Conservation (phyloP, 2,888 invertebrate species). For the Machimus atricapillus region DNA sequence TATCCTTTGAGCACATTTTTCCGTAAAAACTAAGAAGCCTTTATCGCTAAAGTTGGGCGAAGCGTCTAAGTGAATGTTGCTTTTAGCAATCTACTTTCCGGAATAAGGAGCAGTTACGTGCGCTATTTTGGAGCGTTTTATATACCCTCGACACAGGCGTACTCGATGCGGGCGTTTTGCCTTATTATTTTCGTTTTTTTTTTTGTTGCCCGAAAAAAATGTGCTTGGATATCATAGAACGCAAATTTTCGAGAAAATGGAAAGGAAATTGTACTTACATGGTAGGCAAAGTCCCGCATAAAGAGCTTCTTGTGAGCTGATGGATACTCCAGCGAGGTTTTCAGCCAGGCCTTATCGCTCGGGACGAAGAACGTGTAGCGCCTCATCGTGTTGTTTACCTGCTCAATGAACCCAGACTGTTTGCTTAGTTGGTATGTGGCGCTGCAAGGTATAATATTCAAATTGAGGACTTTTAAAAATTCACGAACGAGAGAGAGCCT, state of each 20-base stretch:
- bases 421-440: conserved; percentile 79
- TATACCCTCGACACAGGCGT: neutral
- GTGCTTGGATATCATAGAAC: neutral
- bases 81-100: conserved; percentile 8
- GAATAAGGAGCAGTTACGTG: neutral
- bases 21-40: conserved; percentile 41
- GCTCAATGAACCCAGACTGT: conserved; percentile 78
- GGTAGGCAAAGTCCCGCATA: conserved; percentile 80
- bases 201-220: neutral
- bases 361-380: conserved; percentile 93
- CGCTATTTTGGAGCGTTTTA: neutral
- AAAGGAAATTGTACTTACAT: conserved; percentile 66
- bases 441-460: conserved; percentile 62
- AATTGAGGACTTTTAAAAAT: neutral
- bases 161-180: neutral
- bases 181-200: too few relatives aligned
- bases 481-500: neutral
- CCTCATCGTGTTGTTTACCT: conserved; percentile 76
- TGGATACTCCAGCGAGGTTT: conserved; percentile 76
- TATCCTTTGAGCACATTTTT: conserved; percentile 4
- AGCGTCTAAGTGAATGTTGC: neutral
- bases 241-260: neutral
- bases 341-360: conserved; percentile 87
- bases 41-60: neutral
- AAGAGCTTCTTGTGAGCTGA: conserved; percentile 85